Percentiles rank a stretch among this genome's conserved stretches.
phyloP scores from a whole-genome alignment of 1,140 invertebrate genomes.

The Sinella curviseta region DNA sequence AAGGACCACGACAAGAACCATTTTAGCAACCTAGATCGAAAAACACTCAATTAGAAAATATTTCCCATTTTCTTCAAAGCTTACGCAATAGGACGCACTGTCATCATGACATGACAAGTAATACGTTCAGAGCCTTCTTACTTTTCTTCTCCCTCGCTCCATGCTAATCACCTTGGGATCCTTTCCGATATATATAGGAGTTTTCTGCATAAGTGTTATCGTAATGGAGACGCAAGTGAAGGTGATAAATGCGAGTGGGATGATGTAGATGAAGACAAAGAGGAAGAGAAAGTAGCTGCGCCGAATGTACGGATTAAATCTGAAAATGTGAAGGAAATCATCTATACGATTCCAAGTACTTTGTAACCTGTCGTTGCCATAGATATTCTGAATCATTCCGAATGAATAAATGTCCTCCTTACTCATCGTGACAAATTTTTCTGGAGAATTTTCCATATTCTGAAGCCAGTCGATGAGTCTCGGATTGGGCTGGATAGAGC shows the following conservation, averaged over 20 bases:
- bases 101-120: too few species aligned
- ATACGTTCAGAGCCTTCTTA: too few species aligned
- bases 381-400: too few species aligned
- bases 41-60: too few species aligned
- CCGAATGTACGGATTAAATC: constrained; percentile 52
- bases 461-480: constrained; percentile 52
- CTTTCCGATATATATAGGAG: constrained; percentile 48
- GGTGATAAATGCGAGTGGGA: constrained; percentile 56
- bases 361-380: too few species aligned
- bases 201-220: constrained; percentile 53
- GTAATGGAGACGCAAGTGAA: constrained; percentile 57
- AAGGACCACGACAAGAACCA: constrained; percentile 47
- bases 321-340: too few species aligned
- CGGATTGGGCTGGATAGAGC: constrained; percentile 50
- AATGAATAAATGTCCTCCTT: too few species aligned
- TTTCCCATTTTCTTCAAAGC: too few species aligned
- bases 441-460: constrained; percentile 54
- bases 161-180: constrained; percentile 47
- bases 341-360: too few species aligned
- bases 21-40: constrained; percentile 50
- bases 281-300: constrained; percentile 56
- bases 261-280: constrained; percentile 56
- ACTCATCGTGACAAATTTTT: constrained; percentile 55
- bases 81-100: too few species aligned
- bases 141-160: constrained; percentile 53